Percentiles rank a stretch among this genome's conserved stretches.
phyloP scores from a whole-genome alignment of 2,888 invertebrate species.

The Nesidiocoris tenuis region DNA sequence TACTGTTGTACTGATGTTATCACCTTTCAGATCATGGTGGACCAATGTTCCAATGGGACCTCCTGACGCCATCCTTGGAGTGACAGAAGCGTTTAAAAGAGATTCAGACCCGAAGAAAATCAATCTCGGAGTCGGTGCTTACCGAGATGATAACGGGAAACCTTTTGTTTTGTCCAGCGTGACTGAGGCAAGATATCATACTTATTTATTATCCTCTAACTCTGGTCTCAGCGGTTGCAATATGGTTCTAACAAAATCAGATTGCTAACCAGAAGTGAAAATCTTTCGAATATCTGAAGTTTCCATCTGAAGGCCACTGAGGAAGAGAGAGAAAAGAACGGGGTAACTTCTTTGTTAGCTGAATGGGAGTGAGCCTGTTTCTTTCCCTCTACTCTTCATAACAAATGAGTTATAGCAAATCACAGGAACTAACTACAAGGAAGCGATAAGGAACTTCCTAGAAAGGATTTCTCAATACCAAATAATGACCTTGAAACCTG shows the following conservation, averaged over 20 bases:
- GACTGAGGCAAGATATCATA: conserved; percentile 60
- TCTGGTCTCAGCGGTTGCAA: not conserved
- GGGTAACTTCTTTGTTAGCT: too few species aligned
- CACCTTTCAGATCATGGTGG: conserved; percentile 70
- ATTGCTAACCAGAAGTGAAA: not conserved
- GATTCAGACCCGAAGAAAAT: conserved; percentile 92
- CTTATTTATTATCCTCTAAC: not conserved
- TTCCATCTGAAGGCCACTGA: too few species aligned
- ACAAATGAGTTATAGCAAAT: too few species aligned
- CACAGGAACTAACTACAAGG: too few species aligned
- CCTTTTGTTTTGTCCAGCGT: conserved; percentile 92
- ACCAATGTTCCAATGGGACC: conserved; percentile 91
- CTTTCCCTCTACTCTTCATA: too few species aligned
- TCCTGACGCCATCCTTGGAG: conserved; percentile 95
- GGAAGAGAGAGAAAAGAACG: too few species aligned
- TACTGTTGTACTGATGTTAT: too few species aligned
- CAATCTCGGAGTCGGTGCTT: conserved; percentile 94
- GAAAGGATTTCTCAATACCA: too few species aligned
- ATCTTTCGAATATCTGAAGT: too few species aligned
- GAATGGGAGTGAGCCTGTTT: too few species aligned
- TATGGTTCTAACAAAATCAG: not conserved
- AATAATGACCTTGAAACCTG: too few species aligned
- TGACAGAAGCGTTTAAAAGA: conserved; percentile 92
- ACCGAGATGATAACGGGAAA: conserved; percentile 95
- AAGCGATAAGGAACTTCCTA: too few species aligned